These are phyloP conservation scores for Polydrusus tereticollis DNA, from an alignment of 2,888 invertebrate genomes.

Conservation along the genomic window DNA sequence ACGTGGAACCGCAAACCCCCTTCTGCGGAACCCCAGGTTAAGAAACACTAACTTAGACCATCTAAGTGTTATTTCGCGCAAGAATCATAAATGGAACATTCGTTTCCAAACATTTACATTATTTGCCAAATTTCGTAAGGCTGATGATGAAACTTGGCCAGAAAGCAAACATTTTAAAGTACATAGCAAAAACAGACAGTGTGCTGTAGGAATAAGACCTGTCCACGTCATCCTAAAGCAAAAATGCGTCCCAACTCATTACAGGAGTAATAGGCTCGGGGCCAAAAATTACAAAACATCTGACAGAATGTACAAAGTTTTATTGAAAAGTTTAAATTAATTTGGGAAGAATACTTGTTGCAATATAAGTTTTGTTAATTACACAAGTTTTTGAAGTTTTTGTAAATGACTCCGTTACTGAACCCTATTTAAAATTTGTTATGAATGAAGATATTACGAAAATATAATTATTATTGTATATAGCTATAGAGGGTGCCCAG, in stretches of 20 bases:
- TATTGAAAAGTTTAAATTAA: constrained; percentile 34
- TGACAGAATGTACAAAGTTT: constrained; percentile 27
- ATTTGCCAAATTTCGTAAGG: not conserved
- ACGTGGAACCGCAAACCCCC: too few relatives aligned
- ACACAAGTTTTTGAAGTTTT: not conserved
- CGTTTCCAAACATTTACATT: not conserved
- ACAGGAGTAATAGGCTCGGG: constrained; percentile 16
- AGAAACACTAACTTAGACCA: too few relatives aligned
- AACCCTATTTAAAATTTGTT: not conserved
- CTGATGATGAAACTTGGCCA: not conserved
- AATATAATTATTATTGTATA: not conserved
- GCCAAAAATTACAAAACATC: constrained; percentile 17
- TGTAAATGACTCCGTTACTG: not conserved
- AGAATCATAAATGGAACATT: too few relatives aligned
- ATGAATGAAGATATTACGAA: too few relatives aligned
- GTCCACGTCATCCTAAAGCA: constrained; percentile 33
- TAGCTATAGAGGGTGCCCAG: too few relatives aligned
- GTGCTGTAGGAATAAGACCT: constrained; percentile 3
- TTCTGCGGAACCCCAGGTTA: too few relatives aligned
- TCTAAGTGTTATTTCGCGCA: too few relatives aligned
- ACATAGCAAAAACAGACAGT: constrained; percentile 24
- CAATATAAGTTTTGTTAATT: not conserved
- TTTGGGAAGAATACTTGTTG: constrained; percentile 9
- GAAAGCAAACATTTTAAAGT: constrained; percentile 6
- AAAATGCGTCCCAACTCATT: constrained; percentile 40